A percentile compares a stretch with the other conserved stretches of the same genome.
Conservation (phyloP, 2,113 vertebrate genomes). For the Pituophis catenifer region DNA sequence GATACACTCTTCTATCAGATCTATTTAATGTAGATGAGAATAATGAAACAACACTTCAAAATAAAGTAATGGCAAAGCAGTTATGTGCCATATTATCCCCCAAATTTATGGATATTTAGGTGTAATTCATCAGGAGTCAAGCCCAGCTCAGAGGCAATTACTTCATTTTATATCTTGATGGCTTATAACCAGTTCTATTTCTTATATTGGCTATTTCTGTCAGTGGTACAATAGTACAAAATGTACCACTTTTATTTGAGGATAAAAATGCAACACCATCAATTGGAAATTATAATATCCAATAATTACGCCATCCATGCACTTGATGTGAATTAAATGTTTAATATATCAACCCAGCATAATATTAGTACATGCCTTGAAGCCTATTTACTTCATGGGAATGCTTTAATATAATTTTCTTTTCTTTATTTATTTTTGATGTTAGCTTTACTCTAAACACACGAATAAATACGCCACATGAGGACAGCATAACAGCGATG, state of each 20-base stretch:
- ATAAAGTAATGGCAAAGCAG: neutral
- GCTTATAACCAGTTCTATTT: neutral
- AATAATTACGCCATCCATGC: neutral
- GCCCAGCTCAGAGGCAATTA: neutral
- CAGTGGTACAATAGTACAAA: neutral
- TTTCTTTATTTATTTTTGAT: slow-evolving; percentile 18
- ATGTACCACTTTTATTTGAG: neutral
- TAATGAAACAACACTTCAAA: neutral
- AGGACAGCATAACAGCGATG: slow-evolving; percentile 79
- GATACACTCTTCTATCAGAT: neutral
- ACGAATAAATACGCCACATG: slow-evolving; percentile 83
- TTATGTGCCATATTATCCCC: neutral
- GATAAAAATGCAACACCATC: neutral
- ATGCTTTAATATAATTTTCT: neutral
- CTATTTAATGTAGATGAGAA: neutral
- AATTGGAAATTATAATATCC: neutral
- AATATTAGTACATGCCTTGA: too few species aligned
- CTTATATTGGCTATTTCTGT: neutral
- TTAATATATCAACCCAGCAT: neutral
- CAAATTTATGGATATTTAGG: neutral
- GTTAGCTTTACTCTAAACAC: slow-evolving; percentile 90
- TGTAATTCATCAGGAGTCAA: neutral
- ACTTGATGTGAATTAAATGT: neutral
- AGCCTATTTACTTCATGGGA: neutral
- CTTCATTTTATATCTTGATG: neutral